Evolutionary conservation across 2,797 vertebrate genomes (phyloP), one percentile per base, ranked within the genome.

Genomic region (Coregonus sp.): DNA sequence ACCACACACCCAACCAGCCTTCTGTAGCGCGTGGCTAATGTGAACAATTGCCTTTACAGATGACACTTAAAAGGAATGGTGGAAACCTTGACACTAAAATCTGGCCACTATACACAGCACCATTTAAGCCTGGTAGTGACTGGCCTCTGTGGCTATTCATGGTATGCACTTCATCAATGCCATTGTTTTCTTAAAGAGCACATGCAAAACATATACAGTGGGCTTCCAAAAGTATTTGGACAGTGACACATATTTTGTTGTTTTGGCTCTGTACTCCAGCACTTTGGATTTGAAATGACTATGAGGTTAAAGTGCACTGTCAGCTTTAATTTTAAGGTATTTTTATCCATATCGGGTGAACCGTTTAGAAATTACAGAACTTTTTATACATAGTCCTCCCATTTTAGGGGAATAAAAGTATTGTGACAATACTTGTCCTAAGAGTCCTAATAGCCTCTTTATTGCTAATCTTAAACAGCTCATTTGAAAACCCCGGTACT

Each of bases 401-500:
- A 47, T 47, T 47, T 47, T 25, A 25, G 25, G 25, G 25, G 25
- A 25, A 25, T 25, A 25, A 25, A 25, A 25, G 25, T 25, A 25
- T 25, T 25, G 25, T 25, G 25, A 25, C 25, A 25, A 25, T 25
- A 25, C 25, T 25, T 25, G 25, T 25, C 25, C 25, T 25, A 25
- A 25, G 25, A 25, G 25, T 25, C 25, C 84, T 86, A 91, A 90
- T 86, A 84, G 81, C 78, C 77, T 80, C 78, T 89, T 90, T 87
- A 87, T 81, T 69, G 78, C 79, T 56, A 67, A 83, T 86, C 69
- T 81, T 85, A 78, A 90, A 88, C 79, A 79, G 73, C 80, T 87
- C 52, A 84, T 87, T 89, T 82, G 79, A 89, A 89, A 88, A 87
- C 87, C 79, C 86, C 84, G 88, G 83, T 69, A 88, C 82, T 80